A percentile compares a stretch with the other conserved stretches of the same genome.
Evolutionary conservation across 2,113 vertebrate genomes (phyloP).

Genomic region (Cyanoramphus novaezelandiae): DNA sequence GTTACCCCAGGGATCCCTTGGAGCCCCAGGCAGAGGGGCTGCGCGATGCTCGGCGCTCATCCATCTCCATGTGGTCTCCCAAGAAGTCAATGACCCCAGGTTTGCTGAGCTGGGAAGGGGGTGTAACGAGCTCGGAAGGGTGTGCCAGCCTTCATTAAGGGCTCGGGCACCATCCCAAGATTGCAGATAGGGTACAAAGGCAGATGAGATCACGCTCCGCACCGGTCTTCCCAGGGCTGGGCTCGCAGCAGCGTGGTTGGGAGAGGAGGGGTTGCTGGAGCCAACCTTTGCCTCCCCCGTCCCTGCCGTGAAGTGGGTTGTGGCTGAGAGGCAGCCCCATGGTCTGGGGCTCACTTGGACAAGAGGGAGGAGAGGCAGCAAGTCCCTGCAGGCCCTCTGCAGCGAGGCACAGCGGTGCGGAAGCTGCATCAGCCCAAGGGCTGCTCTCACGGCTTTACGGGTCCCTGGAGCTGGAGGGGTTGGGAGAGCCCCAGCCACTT

Average conservation of each 20-base stretch:
- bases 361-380: not conserved
- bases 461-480: not conserved
- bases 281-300: not conserved
- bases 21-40: fast-evolving
- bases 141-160: not conserved
- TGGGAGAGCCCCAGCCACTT: not conserved
- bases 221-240: not conserved
- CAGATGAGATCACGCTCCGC: not conserved
- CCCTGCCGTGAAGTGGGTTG: not conserved
- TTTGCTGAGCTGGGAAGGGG: not conserved
- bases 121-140: not conserved
- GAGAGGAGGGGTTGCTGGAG: not conserved
- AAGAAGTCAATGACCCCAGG: not conserved
- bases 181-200: not conserved
- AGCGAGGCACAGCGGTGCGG: fast-evolving
- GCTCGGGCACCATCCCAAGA: not conserved
- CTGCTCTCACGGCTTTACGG: fast-evolving
- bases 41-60: fast-evolving
- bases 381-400: not conserved
- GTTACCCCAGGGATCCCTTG: fast-evolving
- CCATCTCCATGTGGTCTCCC: not conserved
- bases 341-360: not conserved
- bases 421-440: not conserved
- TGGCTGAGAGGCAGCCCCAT: not conserved
- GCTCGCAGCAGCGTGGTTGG: not conserved